A percentile compares a stretch with the other conserved stretches of the same genome.
These are phyloP conservation scores for Chamaetylas fuelleborni DNA, from an alignment of 2,113 vertebrate genomes.

Conservation along the genomic window DNA sequence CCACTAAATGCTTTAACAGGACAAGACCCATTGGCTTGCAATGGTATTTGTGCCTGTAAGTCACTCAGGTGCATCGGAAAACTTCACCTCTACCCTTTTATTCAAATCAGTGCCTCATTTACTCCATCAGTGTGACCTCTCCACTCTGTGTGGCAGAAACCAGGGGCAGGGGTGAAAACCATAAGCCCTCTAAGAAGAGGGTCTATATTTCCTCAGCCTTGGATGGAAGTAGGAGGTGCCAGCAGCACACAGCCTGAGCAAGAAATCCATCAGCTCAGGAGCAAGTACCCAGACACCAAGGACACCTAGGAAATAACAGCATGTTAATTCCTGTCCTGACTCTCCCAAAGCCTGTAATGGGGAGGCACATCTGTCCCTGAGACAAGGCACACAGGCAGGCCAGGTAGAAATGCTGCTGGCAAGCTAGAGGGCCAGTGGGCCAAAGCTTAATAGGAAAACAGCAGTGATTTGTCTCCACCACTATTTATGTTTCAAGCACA, in stretches of 20 bases:
- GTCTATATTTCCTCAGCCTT: background rate
- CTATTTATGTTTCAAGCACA: constrained; percentile 77
- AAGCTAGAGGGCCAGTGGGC: constrained; percentile 69
- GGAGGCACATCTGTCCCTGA: constrained; percentile 12
- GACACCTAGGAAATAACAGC: constrained; percentile 30
- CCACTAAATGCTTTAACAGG: constrained; percentile 12
- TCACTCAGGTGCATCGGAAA: constrained; percentile 20
- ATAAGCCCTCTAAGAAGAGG: background rate
- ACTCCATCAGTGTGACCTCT: background rate
- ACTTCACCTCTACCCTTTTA: constrained; percentile 20
- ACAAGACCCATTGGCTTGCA: constrained; percentile 9
- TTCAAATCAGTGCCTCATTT: constrained; percentile 43
- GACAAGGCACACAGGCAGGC: background rate
- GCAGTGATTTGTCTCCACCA: constrained; percentile 75
- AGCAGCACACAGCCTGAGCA: background rate
- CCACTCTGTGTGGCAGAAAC: background rate
- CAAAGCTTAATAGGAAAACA: constrained; percentile 81
- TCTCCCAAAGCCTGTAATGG: background rate
- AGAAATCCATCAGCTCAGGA: constrained; percentile 27
- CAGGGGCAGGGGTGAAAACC: background rate
- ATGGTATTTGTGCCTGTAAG: background rate
- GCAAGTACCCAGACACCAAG: constrained; percentile 21
- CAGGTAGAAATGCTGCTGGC: constrained; percentile 36
- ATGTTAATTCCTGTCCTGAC: background rate
- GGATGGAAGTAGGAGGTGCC: background rate